Base-by-base conservation (phyloP, 2,888 invertebrate genomes). In the Tortricodes alternella region DNA sequence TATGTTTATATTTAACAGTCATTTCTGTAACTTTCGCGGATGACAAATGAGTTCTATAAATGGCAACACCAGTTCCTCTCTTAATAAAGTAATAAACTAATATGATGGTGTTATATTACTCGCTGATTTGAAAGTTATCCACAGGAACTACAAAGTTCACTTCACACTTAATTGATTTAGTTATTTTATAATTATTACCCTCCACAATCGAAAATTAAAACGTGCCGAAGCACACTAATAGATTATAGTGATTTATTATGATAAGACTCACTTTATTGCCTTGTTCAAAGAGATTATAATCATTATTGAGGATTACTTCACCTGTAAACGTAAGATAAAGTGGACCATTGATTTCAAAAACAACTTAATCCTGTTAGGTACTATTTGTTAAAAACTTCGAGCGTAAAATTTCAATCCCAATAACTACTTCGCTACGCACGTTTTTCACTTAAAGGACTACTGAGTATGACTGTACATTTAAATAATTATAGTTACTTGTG, bases 261-360 rank as follows among this genome's bases (percentile, higher is more conserved):
- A n/a, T 53, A 38, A 23, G 39, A 21, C 37, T 27, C 29, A 15
- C 19, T 53, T 51, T 51, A 57, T 39, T 51, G 32, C 50, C 43
- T 46, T 49, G 52, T 53, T 55, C 19, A 58, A 58, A 53, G 34
- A 44, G 57, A 61, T 62, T 61, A 60, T 44, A 46, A 59, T 51
- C 13, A 44, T 61, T 51, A 62, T 43, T 41, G 34, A 37, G 46
- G 58, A 60, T 61, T 46, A 43, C 50, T 27, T 41, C 9, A 15
- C 16, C 16, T 35, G 29, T 43, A 39, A 46, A 38, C 34, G 46
- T 53, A 29, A 50, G 41, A 46, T 48, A 49, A 57, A 52, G 52
- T 29, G 27, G 34, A 34, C 46, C 52, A 27, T 35, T 19, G 34
- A 39, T 44, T 53, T 32, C 38, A 34, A 29, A 46, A 61, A 55